Evolutionary conservation across 1,140 invertebrate genomes (phyloP).

Genomic region (Dendroctonus valens): DNA sequence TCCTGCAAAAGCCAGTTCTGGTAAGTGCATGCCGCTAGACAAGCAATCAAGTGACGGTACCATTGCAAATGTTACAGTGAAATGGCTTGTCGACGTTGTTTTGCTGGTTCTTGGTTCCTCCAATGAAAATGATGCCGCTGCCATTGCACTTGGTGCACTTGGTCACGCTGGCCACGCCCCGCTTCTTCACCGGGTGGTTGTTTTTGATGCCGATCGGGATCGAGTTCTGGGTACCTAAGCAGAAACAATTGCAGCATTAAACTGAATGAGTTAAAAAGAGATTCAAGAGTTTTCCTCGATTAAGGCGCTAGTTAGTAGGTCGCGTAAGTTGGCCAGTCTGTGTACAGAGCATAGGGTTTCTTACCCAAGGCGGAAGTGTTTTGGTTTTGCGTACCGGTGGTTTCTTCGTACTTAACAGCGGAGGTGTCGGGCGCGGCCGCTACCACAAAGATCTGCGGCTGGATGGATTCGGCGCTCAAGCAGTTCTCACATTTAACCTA

Average conservation of each 20-base stretch:
- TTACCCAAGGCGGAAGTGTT: constrained; percentile 44
- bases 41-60: constrained; percentile 41
- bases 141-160: constrained; percentile 87
- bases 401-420: constrained; percentile 56
- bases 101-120: constrained; percentile 55
- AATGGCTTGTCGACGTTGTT: constrained; percentile 75
- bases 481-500: constrained; percentile 49
- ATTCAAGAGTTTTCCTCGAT: too few species aligned
- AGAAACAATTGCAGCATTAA: constrained; percentile 4
- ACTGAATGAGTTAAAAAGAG: constrained; percentile 9
- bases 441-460: constrained; percentile 60
- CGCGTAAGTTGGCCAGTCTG: too few species aligned
- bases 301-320: too few species aligned
- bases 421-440: constrained; percentile 55
- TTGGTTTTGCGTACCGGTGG: constrained; percentile 48
- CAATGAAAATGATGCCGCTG: constrained; percentile 80
- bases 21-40: not conserved
- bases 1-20: constrained; percentile 41
- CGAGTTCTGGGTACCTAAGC: constrained; percentile 53
- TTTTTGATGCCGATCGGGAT: constrained; percentile 51
- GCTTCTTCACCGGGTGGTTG: constrained; percentile 77
- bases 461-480: constrained; percentile 48
- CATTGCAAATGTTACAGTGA: constrained; percentile 83
- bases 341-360: too few species aligned
- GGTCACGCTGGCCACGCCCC: constrained; percentile 75